Base-by-base conservation (phyloP, 64 coral and sea anemone species). In the Stylophora pistillata region DNA sequence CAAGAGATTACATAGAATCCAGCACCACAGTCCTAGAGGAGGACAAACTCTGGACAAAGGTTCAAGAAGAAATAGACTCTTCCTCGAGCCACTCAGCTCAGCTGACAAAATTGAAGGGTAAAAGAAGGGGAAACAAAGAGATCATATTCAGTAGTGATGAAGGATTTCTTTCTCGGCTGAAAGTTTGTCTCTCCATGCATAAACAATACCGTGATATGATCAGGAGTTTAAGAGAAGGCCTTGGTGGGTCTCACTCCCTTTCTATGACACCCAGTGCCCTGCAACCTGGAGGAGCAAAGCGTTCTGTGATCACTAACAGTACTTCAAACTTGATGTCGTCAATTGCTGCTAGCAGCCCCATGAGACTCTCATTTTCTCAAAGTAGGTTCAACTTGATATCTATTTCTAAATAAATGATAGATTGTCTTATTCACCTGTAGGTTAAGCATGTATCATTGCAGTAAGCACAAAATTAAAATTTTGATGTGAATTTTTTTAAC, bases 191-290 rank as follows among this genome's bases (percentile, higher is more conserved):
- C 53, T 88, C 94, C 27, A 71, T 99, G 23, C 97, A 99, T 73
- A 99, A 95, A 63, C 97, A 99, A 55, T 99, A 99, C 55, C 78
- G 97, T 5, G 97, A 99, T 74, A 99, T 95, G 97, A 73, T 99
- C 56, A 91, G 97, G 53, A 93, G 87, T 47, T 73, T 99, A 30
- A 86, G 93, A 41, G 97, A 99, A 17, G 86, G 93, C 56, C 75
- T 99, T 26, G 97, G 93, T 32, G 96, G 92, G 20, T 82, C 86
- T 9, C 93, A 95, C 30, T 74, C 87, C 10, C 30, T 97, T 37
- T 93, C 91, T 10, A 89, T 87, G 56, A 90, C 87, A 29, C 91
- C 95, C 1, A 93, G 87, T 71, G 69, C 68, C 14, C 33, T 89
- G 16, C 80, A 84, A 23, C 61, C 60, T 70, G 87, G 71, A 34